Base-by-base conservation (phyloP, 2,888 invertebrate genomes). In the Steinernema scapterisci region DNA sequence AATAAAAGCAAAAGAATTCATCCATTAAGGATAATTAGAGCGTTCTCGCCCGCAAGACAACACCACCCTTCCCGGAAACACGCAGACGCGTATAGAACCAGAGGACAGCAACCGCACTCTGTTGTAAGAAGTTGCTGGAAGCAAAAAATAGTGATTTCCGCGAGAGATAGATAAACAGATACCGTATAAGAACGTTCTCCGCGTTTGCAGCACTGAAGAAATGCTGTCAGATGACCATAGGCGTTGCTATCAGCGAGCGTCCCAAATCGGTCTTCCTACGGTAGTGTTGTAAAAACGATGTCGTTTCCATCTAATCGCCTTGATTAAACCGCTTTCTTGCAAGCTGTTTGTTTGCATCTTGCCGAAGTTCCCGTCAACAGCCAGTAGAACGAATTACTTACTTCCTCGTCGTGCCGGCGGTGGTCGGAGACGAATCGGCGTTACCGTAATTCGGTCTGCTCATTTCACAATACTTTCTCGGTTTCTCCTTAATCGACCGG, bases 141-240 rank as follows among this genome's bases (percentile, higher is more conserved):
- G 7, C 6, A 21, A 54, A 63, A 63, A 63, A 63, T 27, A 1
- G 23, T 31, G 31, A 63, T 63, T 63, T 63, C 63, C 27, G 31
- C 63, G 9, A 38, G n/a, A n/a, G n/a, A n/a, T n/a, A n/a, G n/a
- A n/a, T n/a, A n/a, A n/a, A n/a, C n/a, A n/a, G 31, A 63, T 63
- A 63, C 63, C 7, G 63, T 63, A 63, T 21, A 31, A 31, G 63
- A 27, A 63, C 9, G 31, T 5, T 25, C 11, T 63, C 27, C 31
- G 38, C 9, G 38, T 63, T 63, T 63, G 63, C 63, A 48, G 2
- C 63, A 63, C 63, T 27, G 27, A 63, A 63, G 63, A 63, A 63
- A 63, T 63, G 63, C 63, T 63, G 63, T 63, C 63, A 63, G 63
- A 63, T 63, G 63, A 63, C 31, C 63, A 63, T 63, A 63, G 63